Evolutionary conservation across 2,113 vertebrate species (phyloP).

Genomic region (Grammomys dolichurus): DNA sequence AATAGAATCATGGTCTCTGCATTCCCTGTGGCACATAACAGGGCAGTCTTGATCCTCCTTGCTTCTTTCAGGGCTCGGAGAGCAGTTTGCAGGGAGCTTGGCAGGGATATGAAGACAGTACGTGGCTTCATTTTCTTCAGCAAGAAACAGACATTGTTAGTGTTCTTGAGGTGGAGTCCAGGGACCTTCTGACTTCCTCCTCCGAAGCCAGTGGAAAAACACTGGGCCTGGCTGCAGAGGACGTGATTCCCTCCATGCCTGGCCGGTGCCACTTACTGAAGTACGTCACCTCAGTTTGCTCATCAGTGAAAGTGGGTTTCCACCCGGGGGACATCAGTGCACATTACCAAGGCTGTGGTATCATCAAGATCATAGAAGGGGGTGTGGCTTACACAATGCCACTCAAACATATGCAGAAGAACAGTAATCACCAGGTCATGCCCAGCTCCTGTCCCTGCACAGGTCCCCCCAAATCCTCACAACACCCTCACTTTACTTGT

Average conservation of each 20-base stretch:
- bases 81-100: background rate
- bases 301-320: background rate
- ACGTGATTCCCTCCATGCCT: background rate
- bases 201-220: constrained; percentile 61
- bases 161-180: constrained; percentile 8
- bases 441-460: background rate
- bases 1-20: background rate
- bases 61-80: background rate
- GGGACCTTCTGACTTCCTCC: constrained; percentile 34
- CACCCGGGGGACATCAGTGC: background rate
- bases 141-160: background rate
- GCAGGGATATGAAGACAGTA: background rate
- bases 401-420: background rate
- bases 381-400: fast-evolving
- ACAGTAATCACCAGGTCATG: background rate
- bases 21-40: fast-evolving
- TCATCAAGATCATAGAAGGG: background rate
- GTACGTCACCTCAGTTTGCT: background rate
- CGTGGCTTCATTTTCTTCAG: background rate
- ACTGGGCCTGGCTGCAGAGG: constrained; percentile 4
- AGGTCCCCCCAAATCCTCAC: background rate
- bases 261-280: background rate
- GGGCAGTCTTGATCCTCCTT: too few relatives aligned
- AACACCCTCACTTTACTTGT: background rate
- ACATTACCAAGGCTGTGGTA: background rate